These are phyloP conservation scores for Gryllus longicercus DNA, from an alignment of 2,888 invertebrate species.

Conservation along the genomic window DNA sequence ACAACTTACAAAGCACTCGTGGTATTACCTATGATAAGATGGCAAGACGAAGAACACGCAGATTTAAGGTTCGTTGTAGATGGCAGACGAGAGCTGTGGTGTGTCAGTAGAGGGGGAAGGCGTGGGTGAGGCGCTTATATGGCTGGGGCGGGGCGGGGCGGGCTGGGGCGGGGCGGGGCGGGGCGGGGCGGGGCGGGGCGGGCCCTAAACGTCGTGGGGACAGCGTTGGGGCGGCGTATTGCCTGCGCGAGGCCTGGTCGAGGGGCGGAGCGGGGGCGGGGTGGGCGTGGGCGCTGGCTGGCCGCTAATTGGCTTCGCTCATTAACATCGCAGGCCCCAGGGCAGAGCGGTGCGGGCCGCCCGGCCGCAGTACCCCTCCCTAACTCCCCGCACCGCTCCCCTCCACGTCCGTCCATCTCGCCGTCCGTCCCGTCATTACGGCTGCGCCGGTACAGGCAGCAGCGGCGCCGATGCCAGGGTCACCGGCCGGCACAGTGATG, in stretches of 20 bases:
- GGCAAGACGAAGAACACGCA: too few relatives aligned
- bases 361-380: neutral
- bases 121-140: too few relatives aligned
- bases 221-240: neutral
- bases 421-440: neutral
- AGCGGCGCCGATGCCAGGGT: neutral
- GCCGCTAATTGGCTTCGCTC: constrained; percentile 17
- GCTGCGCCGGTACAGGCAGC: neutral
- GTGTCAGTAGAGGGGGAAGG: too few relatives aligned
- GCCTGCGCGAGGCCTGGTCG: neutral
- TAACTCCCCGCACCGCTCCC: neutral
- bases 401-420: neutral
- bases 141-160: neutral
- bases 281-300: neutral
- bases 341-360: neutral
- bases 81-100: neutral
- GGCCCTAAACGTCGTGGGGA: too few relatives aligned
- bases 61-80: neutral
- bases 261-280: neutral
- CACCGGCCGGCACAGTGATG: too few relatives aligned
- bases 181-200: too few relatives aligned
- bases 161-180: neutral
- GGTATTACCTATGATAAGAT: too few relatives aligned
- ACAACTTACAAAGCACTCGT: too few relatives aligned
- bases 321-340: neutral